Percentiles rank a stretch among this genome's conserved stretches.
Conservation (phyloP, 2,113 vertebrate species). For the Notiomystis cincta region DNA sequence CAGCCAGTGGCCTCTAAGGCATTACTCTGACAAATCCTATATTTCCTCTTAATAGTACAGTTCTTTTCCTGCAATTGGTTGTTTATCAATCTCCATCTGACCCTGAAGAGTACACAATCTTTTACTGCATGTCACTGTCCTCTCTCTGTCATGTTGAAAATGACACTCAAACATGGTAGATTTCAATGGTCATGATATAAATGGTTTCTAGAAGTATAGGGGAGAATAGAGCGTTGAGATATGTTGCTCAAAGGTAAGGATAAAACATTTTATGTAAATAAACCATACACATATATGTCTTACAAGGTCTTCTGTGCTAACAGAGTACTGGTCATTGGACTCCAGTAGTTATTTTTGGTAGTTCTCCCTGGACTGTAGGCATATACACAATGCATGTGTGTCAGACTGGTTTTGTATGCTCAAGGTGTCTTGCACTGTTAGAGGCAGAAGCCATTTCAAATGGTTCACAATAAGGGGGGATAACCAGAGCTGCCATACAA, state of each 20-base stretch:
- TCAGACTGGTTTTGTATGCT: not conserved
- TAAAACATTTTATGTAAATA: not conserved
- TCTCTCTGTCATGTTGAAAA: not conserved
- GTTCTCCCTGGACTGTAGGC: not conserved
- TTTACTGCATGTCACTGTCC: not conserved
- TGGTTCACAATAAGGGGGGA: not conserved
- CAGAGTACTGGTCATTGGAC: not conserved
- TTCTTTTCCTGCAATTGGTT: not conserved
- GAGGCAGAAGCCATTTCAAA: not conserved
- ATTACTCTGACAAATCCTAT: not conserved
- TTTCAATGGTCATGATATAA: not conserved
- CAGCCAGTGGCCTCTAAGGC: not conserved
- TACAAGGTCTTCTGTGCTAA: not conserved
- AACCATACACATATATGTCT: not conserved
- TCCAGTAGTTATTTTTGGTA: not conserved
- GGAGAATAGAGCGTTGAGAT: not conserved
- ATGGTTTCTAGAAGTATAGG: not conserved
- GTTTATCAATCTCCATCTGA: not conserved
- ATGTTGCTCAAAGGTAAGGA: not conserved
- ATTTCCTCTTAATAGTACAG: not conserved
- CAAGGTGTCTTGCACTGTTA: not conserved
- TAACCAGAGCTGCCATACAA: not conserved
- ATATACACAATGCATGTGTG: not conserved
- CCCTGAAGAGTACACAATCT: not conserved
- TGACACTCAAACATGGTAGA: not conserved